These are phyloP conservation scores for Nematopogon swammerdamellus DNA, from an alignment of 2,888 invertebrate genomes.

Conservation along the genomic window DNA sequence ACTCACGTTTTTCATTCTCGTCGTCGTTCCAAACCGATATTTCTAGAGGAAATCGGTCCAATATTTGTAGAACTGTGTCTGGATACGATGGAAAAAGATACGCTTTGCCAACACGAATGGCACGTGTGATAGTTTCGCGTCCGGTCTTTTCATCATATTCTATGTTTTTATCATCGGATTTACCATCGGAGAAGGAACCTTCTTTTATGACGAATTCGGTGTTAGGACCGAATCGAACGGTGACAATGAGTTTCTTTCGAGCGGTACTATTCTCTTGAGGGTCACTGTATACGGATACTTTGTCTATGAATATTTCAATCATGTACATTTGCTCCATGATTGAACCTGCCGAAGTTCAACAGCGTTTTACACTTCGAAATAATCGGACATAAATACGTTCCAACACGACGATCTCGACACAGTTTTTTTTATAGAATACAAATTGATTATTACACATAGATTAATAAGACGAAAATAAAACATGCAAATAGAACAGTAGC, in stretches of 20 bases:
- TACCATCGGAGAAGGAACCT: slow-evolving; percentile 31
- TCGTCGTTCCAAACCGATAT: slow-evolving; percentile 47
- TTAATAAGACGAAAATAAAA: no score
- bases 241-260: slow-evolving; percentile 41
- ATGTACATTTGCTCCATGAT: slow-evolving; percentile 56
- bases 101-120: slow-evolving; percentile 51
- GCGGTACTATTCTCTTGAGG: slow-evolving; percentile 25
- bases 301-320: slow-evolving; percentile 54
- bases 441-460: no score
- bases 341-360: slow-evolving; percentile 35
- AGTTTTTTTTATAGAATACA: no score
- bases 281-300: slow-evolving; percentile 35
- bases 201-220: slow-evolving; percentile 47
- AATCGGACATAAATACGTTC: no score
- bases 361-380: slow-evolving; percentile 17
- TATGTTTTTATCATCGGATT: slow-evolving; percentile 28
- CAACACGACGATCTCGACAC: no score
- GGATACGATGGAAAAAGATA: slow-evolving; percentile 48
- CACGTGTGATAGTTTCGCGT: slow-evolving; percentile 31
- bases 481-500: no score
- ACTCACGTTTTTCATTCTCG: slow-evolving; percentile 29
- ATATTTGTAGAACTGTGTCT: slow-evolving; percentile 35
- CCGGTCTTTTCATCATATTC: slow-evolving; percentile 28
- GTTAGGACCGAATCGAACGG: slow-evolving; percentile 46
- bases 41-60: slow-evolving; percentile 46